Evolutionary conservation across 2,888 invertebrate species (phyloP), one percentile per base, ranked within the genome.

Genomic region (Apamea sordens): DNA sequence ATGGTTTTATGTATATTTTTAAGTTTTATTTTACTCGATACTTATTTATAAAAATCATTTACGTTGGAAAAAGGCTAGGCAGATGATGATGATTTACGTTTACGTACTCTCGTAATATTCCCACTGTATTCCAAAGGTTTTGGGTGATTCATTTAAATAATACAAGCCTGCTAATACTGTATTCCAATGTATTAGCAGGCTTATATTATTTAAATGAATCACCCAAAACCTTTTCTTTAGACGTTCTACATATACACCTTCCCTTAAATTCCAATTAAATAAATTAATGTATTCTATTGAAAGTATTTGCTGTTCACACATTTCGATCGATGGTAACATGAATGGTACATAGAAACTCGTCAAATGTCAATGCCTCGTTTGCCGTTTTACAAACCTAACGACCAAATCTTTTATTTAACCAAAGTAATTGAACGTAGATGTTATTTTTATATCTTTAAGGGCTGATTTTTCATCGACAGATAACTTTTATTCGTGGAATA

Each of bases 221-320:
- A 36, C 36, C 10, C 5, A 61, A 70, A 56, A 59, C 36, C 36
- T 72, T 64, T 76, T 64, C 77, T 84, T 61, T 76, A 28, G 28
- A 61, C 10, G 0, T 76, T 64, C 36, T 13, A 53, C 15, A 21
- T 61, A 74, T 5, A 72, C 59, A 53, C 21, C n/a, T 65, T 76
- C 6, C 65, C 65, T 61, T 50, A 56, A 67, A 83, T 13, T 73
- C 36, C 47, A 71, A 71, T 76, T 76, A 73, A 73, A 78, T 36
- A 64, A 82, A 83, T 79, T 53, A 76, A 73, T 72, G 44, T 72
- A 59, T 72, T 79, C 44, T 44, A 69, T 44, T 64, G 50, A 79
- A 79, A 47, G 15, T 77, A 74, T 69, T 72, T 64, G n/a, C 44
- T 63, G 28, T 76, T 75, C 44, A 32, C n/a, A 47, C 41, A 70